Base-by-base conservation (phyloP, 2,113 vertebrate species). In the Istiophorus platypterus region DNA sequence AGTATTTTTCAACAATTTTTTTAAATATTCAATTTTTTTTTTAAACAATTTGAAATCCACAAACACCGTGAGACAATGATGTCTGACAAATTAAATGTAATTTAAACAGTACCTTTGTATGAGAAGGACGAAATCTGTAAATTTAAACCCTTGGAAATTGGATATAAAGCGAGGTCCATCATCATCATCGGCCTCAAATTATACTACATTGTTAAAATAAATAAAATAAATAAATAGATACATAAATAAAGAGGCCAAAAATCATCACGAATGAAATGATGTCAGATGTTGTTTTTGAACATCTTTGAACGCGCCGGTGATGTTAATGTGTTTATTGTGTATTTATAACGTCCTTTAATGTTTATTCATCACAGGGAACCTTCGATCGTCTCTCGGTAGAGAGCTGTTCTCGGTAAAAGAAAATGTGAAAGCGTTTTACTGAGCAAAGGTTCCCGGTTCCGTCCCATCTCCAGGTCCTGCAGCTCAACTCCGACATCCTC, bases 401-500 rank as follows among this genome's bases (percentile, higher is more conserved):
- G 31, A 34, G 10, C 6, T 39, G 37, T 10, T 1, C 37, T 10
- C 10, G 37, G 37, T 39, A 34, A 42, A 49, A 49, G 17, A 49
- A 49, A 49, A 7, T 49, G 4, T 49, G 24, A 34, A 34, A 61
- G 13, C 17, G 11, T 13, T 26, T 39, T 39, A 37, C 45, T 49
- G 17, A n/a, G 5, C 51, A 4, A 29, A 57, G 1, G 3, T 61
- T 29, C 41, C 26, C 4, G 12, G 4, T 39, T 62, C 12, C 71
- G 5, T 49, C 64, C 11, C 20, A 3, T 70, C 62, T 81, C 14
- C 89, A 99, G 97, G 98, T 99, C 82, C 94, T 99, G 71, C 98
- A 99, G 91, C 94, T 99, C 56, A 97, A 97, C 81, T 99, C 98
- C 2, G 98, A 99, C 91, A 99, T 99, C 85, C 97, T 99, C 87